Evolutionary conservation across 2,888 invertebrate species (phyloP).

Genomic region (Formica aserva): DNA sequence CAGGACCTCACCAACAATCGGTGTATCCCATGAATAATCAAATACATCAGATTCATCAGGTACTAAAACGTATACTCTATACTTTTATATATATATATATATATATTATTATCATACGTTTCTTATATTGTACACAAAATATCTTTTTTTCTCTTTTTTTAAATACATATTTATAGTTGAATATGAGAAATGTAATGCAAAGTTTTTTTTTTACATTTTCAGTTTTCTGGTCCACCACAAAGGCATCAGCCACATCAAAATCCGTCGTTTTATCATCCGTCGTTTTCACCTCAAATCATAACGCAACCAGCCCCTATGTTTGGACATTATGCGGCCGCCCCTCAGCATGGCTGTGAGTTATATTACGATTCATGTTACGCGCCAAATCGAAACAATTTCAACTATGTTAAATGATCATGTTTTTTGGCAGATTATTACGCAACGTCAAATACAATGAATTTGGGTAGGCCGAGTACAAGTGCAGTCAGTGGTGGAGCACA

Average conservation of each 20-base stretch:
- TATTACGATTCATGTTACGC: neutral
- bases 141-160: neutral
- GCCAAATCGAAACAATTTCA: neutral
- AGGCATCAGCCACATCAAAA: slow-evolving; percentile 81
- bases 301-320: slow-evolving; percentile 74
- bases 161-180: neutral
- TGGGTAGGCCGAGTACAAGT: slow-evolving; percentile 79
- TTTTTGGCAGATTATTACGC: slow-evolving; percentile 63
- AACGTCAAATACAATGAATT: slow-evolving; percentile 68
- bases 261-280: slow-evolving; percentile 76
- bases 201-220: slow-evolving; percentile 56
- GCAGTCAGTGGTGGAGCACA: slow-evolving; percentile 81
- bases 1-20: slow-evolving; percentile 78
- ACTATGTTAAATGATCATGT: neutral
- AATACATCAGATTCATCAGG: slow-evolving; percentile 77
- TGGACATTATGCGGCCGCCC: slow-evolving; percentile 73
- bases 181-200: slow-evolving; percentile 61
- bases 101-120: slow-evolving; percentile 46
- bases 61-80: slow-evolving; percentile 65
- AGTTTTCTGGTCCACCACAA: slow-evolving; percentile 79
- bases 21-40: slow-evolving; percentile 78
- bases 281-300: slow-evolving; percentile 69
- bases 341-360: slow-evolving; percentile 78
- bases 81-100: slow-evolving; percentile 60
- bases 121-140: too few relatives aligned